phyloP scores from a whole-genome alignment of 1,140 invertebrate genomes.

The Micrasema longulum region DNA sequence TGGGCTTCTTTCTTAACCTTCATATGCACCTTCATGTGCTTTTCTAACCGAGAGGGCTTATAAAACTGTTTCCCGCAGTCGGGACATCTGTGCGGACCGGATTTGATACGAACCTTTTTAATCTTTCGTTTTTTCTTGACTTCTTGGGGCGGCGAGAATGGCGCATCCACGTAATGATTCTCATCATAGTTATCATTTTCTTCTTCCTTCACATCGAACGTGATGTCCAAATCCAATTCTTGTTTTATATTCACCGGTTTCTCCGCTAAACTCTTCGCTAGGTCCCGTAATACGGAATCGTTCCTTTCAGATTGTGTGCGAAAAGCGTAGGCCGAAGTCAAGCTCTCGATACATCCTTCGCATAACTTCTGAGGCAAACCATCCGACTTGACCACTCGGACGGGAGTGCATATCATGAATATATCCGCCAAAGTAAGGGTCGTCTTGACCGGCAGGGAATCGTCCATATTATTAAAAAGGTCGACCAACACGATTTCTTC shows the following conservation, averaged over 20 bases:
- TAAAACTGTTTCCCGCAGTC: constrained; percentile 53
- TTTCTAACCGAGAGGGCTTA: constrained; percentile 49
- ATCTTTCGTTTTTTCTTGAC: constrained; percentile 41
- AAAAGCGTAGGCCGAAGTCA: constrained; percentile 60
- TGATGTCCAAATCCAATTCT: constrained; percentile 39
- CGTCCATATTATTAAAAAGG: constrained; percentile 59
- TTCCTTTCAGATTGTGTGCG: constrained; percentile 58
- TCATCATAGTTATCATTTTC: constrained; percentile 32
- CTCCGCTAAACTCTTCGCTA: constrained; percentile 48
- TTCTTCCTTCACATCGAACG: constrained; percentile 46
- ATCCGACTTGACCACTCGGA: constrained; percentile 60
- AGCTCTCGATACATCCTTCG: constrained; percentile 58
- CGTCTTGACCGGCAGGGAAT: constrained; percentile 56
- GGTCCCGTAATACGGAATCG: constrained; percentile 58
- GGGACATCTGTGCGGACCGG: constrained; percentile 45
- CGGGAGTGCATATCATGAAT: constrained; percentile 58
- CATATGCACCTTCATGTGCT: constrained; percentile 49
- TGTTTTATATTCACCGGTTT: constrained; percentile 47
- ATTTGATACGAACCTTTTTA: constrained; percentile 34
- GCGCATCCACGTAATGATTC: constrained; percentile 27
- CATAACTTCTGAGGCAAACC: constrained; percentile 64
- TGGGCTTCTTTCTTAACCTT: constrained; percentile 58
- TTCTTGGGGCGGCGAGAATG: constrained; percentile 23
- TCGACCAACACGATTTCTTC: constrained; percentile 58
- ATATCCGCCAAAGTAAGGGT: constrained; percentile 58